These are phyloP conservation scores for Holcopasites calliopsidis DNA, from an alignment of 1,140 invertebrate genomes.

Conservation along the genomic window DNA sequence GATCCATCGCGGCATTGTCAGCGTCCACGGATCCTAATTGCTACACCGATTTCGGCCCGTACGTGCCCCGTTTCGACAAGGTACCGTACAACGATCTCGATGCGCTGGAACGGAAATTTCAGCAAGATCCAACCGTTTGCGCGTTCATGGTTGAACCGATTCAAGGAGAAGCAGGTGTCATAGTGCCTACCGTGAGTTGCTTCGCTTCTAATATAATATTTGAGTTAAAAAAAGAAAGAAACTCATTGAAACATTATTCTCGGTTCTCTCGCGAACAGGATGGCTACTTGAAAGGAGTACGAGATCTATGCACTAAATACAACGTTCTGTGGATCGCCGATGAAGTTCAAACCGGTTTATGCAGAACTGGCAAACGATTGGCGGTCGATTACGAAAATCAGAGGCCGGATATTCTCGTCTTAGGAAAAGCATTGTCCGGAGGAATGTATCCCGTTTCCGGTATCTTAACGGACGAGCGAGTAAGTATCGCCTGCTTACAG, in stretches of 20 bases:
- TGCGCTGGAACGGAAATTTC: constrained; percentile 82
- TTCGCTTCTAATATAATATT: background rate
- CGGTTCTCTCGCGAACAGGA: constrained; percentile 73
- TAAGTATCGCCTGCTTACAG: constrained; percentile 69
- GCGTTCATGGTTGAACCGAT: constrained; percentile 93
- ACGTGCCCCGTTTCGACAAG: constrained; percentile 86
- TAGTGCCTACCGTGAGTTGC: constrained; percentile 82
- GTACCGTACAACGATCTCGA: constrained; percentile 87
- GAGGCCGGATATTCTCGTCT: constrained; percentile 86
- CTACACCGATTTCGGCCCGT: constrained; percentile 88
- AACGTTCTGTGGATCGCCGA: constrained; percentile 99
- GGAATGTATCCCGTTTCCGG: constrained; percentile 90
- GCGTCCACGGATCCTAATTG: constrained; percentile 86
- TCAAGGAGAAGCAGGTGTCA: constrained; percentile 90
- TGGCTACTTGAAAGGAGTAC: constrained; percentile 93
- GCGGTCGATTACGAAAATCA: constrained; percentile 94
- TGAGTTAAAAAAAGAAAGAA: background rate
- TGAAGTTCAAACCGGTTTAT: constrained; percentile 97
- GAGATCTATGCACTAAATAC: constrained; percentile 94
- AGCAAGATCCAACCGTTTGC: constrained; percentile 82
- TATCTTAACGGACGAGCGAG: constrained; percentile 85
- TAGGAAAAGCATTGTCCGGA: constrained; percentile 93
- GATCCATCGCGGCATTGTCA: constrained; percentile 90
- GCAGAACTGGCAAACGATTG: constrained; percentile 94
- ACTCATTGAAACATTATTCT: background rate